Percentiles rank a stretch among this genome's conserved stretches.
Evolutionary conservation across 2,888 invertebrate species (phyloP).

Genomic region (Drosophila eohydei): DNA sequence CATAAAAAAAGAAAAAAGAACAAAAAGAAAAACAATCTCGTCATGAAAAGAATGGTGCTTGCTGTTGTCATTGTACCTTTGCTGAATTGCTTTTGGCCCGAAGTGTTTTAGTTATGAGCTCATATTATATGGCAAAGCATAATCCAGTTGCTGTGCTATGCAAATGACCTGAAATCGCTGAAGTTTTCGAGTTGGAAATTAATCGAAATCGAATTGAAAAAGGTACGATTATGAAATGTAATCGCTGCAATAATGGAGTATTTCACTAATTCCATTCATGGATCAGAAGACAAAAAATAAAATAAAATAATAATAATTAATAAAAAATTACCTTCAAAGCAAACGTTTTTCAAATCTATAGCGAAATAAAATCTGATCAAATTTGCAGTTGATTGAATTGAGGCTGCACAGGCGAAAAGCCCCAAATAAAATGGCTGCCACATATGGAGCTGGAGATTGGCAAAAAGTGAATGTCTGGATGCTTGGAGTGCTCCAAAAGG

Average conservation of each 20-base stretch:
- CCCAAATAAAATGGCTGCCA: neutral
- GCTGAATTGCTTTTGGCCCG: constrained; percentile 29
- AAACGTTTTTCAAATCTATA: constrained; percentile 2
- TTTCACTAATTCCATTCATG: neutral
- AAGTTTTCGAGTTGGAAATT: neutral
- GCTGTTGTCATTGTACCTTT: constrained; percentile 23
- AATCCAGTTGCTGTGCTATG: constrained; percentile 1
- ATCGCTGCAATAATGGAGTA: neutral
- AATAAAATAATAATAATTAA: constrained; percentile 4
- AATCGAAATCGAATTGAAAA: neutral
- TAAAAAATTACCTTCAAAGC: neutral
- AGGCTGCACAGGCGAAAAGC: neutral
- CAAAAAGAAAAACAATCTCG: neutral
- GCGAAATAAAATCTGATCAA: constrained; percentile 3
- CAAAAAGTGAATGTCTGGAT: constrained; percentile 51
- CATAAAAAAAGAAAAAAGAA: neutral
- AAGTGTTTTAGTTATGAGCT: constrained; percentile 37
- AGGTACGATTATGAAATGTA: neutral
- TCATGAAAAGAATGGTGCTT: constrained; percentile 27
- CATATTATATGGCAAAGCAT: constrained; percentile 10
- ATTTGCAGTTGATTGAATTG: constrained; percentile 9
- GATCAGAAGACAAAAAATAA: neutral
- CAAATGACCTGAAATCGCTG: constrained; percentile 6
- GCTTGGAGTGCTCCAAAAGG: constrained; percentile 16
- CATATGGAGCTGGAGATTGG: constrained; percentile 14